Evolutionary conservation across 2,113 vertebrate genomes (phyloP), one percentile per base, ranked within the genome.

Genomic region (Zapornia atra): DNA sequence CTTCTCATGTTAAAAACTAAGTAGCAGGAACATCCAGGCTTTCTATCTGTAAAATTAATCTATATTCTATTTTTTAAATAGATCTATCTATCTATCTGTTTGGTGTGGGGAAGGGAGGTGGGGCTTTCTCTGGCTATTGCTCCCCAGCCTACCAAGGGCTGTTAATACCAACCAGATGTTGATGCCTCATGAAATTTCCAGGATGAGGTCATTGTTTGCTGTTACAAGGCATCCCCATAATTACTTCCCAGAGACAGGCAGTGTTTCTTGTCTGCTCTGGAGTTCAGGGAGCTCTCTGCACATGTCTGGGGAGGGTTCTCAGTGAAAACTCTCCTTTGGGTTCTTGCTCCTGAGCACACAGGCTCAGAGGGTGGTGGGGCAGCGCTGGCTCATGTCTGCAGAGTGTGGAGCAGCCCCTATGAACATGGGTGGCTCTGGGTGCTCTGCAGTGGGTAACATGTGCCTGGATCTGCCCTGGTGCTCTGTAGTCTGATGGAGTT

Each of bases 171-270:
- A 90, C 78, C 96, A 96, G 94, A 95, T 96, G 96, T 94, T 31
- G 15, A 40, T 82, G 90, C 77, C 93, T 94, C 33, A 5, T 61
- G 90, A 77, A 82, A 31, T 94, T 94, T 96, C 81, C 92, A 95
- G 87, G 81, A 12, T 97, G 94, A 97, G 85, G 68, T 97, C 93
- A 94, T 84, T 92, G 92, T 95, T 97, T 96, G 93, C 95, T 96
- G 69, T 95, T 93, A 17, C 79, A 7, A 87, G 95, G 90, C 86
- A 94, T 90, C 95, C 95, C 92, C 51, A 1, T 46, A 59, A 46
- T 68, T 38, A 19, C 56, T 78, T 10, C 64, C 66, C 19, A 1
- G 9, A 84, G 40, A 10, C 46, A 24, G 81, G 59, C 89, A 31
- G 57, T 17, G 53, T 34, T 68, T 38, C 61, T 87, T 61, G 70